Evolutionary conservation across 2,888 invertebrate genomes (phyloP).

Genomic region (Trissolcus japonicus): DNA sequence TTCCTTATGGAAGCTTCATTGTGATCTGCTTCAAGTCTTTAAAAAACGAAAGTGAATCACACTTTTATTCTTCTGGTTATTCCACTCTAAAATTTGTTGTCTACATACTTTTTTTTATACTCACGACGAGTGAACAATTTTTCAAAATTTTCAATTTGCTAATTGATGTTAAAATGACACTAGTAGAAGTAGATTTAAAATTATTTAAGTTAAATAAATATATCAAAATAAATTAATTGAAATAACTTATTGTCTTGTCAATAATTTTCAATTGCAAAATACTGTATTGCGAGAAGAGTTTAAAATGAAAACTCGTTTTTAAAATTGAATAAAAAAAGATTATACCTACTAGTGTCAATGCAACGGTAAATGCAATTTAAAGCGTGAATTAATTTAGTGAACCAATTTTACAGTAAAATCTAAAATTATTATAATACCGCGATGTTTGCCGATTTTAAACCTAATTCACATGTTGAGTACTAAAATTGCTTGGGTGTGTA

Average conservation of each 20-base stretch:
- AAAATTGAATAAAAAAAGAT: too few species aligned
- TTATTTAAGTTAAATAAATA: background rate
- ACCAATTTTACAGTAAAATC: background rate
- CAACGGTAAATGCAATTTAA: too few species aligned
- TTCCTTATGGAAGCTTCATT: conserved; percentile 44
- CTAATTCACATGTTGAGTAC: conserved; percentile 21
- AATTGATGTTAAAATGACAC: conserved; percentile 9
- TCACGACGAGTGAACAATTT: background rate
- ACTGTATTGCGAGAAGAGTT: too few species aligned
- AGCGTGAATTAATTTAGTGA: too few species aligned
- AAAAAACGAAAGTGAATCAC: conserved; percentile 28
- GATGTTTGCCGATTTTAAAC: conserved; percentile 2
- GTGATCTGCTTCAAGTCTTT: conserved; percentile 35
- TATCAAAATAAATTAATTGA: background rate
- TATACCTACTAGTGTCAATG: too few species aligned
- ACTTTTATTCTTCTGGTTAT: background rate
- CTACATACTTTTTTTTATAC: background rate
- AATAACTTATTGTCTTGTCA: background rate
- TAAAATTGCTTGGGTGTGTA: conserved; percentile 25
- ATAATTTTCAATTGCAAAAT: too few species aligned
- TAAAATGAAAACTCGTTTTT: too few species aligned
- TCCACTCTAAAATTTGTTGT: background rate
- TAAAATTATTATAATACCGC: conserved; percentile 1
- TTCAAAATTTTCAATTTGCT: background rate
- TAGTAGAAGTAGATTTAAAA: conserved; percentile 3